phyloP scores from a whole-genome alignment of 64 coral and sea anemone genomes.

The Astreopora myriophthalma region DNA sequence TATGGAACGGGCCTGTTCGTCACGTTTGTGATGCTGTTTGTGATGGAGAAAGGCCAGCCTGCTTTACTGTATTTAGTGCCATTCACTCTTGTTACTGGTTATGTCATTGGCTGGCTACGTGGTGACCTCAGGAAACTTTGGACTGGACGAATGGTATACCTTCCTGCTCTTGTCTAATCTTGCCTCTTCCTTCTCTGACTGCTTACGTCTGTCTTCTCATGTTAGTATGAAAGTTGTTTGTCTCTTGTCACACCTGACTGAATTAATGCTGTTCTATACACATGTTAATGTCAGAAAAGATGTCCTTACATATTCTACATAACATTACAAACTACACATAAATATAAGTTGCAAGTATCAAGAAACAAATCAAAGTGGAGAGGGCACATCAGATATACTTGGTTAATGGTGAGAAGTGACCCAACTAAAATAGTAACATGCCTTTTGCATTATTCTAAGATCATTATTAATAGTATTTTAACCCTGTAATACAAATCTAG shows the following conservation, averaged over 20 bases:
- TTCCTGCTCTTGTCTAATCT: conserved; percentile 37
- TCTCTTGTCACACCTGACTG: not conserved
- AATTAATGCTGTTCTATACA: not conserved
- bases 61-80: conserved; percentile 93
- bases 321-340: no score
- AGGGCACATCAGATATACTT: no score
- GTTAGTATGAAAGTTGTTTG: conserved; percentile 43
- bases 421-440: no score
- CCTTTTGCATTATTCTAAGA: no score
- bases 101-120: conserved; percentile 63
- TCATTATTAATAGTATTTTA: no score
- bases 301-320: no score
- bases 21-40: conserved; percentile 91
- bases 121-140: conserved; percentile 87
- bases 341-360: no score
- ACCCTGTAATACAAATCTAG: no score
- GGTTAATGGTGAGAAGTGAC: no score
- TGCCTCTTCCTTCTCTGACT: conserved; percentile 37
- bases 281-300: no score
- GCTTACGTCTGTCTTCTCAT: conserved; percentile 25
- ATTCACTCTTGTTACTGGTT: conserved; percentile 72
- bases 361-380: no score
- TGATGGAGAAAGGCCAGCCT: conserved; percentile 96
- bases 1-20: conserved; percentile 91
- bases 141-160: conserved; percentile 96